A percentile compares a stretch with the other conserved stretches of the same genome.
These are phyloP conservation scores for Xestoiulus laeticollis DNA, from an alignment of 2,888 invertebrate species.

Conservation along the genomic window DNA sequence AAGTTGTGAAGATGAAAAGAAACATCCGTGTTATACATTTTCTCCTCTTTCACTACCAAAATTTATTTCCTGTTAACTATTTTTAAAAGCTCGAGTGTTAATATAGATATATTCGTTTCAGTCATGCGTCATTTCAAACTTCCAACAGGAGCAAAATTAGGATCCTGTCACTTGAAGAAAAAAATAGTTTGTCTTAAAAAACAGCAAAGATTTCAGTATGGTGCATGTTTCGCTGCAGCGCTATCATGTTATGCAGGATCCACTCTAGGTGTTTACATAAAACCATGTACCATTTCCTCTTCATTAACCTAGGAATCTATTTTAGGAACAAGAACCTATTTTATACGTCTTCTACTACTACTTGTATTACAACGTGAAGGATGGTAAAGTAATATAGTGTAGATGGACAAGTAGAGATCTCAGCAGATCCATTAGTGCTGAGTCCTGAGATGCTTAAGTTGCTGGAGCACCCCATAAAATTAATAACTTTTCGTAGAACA, in stretches of 20 bases:
- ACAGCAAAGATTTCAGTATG: neutral
- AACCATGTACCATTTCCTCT: neutral
- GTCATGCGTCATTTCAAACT: neutral
- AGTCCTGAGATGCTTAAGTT: neutral
- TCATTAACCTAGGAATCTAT: neutral
- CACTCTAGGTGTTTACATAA: constrained; percentile 37
- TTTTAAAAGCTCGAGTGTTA: neutral
- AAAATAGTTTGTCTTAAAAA: neutral
- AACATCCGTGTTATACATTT: neutral
- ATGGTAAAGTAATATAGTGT: neutral
- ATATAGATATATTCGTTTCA: neutral
- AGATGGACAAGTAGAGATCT: neutral
- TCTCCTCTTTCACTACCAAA: neutral
- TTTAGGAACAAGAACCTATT: neutral
- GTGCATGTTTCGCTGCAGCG: neutral
- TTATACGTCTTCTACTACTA: neutral
- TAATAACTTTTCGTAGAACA: too few relatives aligned
- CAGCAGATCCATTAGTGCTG: neutral
- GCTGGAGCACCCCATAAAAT: too few relatives aligned
- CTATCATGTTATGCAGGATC: neutral
- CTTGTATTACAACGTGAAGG: neutral
- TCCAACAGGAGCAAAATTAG: neutral
- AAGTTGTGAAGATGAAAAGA: neutral
- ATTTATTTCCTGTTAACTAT: neutral
- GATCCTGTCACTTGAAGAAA: neutral